Conservation (phyloP, 2,113 vertebrate species). For the Sturnira hondurensis region DNA sequence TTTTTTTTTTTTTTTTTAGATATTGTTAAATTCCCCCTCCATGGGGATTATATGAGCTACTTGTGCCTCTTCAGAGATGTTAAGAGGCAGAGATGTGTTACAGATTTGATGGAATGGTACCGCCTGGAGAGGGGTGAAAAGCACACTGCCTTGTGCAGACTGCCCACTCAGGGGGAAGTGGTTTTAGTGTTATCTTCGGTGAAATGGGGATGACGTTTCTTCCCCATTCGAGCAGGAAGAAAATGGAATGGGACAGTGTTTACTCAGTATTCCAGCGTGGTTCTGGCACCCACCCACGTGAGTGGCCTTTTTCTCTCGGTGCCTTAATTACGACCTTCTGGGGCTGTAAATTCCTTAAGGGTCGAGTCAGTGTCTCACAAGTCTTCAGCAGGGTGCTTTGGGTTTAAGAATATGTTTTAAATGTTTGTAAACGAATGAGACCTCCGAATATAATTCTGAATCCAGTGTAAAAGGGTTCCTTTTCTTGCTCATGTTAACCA, state of each 20-base stretch:
- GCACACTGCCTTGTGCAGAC: background rate
- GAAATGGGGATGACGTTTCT: background rate
- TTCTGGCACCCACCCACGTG: background rate
- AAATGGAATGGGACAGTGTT: background rate
- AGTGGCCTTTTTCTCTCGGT: background rate
- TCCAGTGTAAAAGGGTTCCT: background rate
- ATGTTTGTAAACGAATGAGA: background rate
- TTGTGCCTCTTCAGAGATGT: background rate
- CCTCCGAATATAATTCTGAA: background rate
- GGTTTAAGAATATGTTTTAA: slow-evolving; percentile 22
- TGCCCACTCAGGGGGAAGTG: no score
- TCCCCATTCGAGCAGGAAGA: background rate
- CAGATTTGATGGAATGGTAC: background rate
- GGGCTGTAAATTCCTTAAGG: background rate
- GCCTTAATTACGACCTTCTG: background rate
- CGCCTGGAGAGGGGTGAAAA: background rate
- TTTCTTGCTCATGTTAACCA: background rate
- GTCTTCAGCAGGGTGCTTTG: background rate
- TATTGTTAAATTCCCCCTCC: background rate
- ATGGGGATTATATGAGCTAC: background rate
- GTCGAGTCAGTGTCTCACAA: slow-evolving; percentile 4
- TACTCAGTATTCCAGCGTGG: background rate
- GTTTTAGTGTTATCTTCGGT: background rate
- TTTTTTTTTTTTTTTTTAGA: background rate
- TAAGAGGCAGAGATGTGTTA: slow-evolving; percentile 1